Conservation (phyloP, 2,797 vertebrate species). For the Yasuhikotakia modesta region DNA sequence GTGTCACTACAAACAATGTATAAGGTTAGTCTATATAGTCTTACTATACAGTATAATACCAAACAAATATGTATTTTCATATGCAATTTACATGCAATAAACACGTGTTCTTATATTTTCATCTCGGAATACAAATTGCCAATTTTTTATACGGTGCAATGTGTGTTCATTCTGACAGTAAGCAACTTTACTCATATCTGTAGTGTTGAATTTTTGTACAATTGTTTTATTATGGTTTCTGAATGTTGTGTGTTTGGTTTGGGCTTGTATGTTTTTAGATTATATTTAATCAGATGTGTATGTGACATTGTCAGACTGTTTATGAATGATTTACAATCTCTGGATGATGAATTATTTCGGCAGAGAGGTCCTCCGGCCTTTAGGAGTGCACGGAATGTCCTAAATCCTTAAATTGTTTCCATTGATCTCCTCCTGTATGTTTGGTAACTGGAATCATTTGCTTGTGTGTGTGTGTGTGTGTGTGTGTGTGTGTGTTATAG, state of each 20-base stretch:
- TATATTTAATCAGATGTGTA: conserved; percentile 26
- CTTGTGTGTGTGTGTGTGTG: no score
- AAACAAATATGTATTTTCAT: not conserved
- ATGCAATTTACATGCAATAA: not conserved
- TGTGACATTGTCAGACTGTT: conserved; percentile 23
- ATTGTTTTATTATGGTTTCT: not conserved
- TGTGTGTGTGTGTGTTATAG: no score
- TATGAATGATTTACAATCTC: conserved; percentile 11
- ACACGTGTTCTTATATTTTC: not conserved
- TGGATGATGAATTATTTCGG: not conserved
- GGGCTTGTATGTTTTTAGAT: conserved; percentile 5
- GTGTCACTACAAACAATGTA: not conserved
- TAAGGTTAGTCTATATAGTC: no score
- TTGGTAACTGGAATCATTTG: conserved; percentile 13
- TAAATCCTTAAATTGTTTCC: not conserved
- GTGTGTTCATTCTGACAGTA: conserved; percentile 12
- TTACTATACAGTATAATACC: not conserved
- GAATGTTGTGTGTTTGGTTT: conserved; percentile 28
- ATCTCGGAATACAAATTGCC: not conserved
- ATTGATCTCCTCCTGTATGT: not conserved
- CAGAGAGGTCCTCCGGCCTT: not conserved
- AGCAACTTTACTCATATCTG: conserved; percentile 3
- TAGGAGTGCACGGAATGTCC: not conserved
- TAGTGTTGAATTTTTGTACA: conserved; percentile 29
- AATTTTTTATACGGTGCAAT: conserved; percentile 6